Base-by-base conservation (phyloP, 2,113 vertebrate species). In the Ptilonorhynchus violaceus region DNA sequence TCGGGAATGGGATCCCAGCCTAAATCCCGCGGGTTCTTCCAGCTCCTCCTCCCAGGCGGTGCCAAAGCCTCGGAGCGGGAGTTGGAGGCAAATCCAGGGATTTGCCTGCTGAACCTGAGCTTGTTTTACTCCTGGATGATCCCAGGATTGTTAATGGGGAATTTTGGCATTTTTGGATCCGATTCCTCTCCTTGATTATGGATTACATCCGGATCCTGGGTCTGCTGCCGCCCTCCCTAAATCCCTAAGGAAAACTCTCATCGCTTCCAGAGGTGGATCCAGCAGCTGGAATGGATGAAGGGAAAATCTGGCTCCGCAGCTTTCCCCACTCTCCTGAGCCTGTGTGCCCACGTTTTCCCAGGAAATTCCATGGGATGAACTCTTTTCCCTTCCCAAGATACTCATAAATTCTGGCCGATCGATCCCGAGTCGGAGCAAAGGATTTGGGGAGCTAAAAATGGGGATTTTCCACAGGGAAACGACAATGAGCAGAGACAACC, bases 171-270 rank as follows among this genome's bases (percentile, higher is more conserved):
- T 62, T 79, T 41, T 19, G 35, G 15, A 7, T 37, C 56, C 15
- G 19, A 1, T 44, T 44, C 33, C n/a, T 66, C 39, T 37, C 47
- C 1, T 27, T 31, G 39, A 37, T 41, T 25, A 20, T 13, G 16
- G 23, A 33, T 1, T 4, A 12, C 42, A 11, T 0, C 10, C 27
- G 33, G 10, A 17, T 9, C 24, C 21, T 10, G 4, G 18, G 7
- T 70, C n/a, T 63, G 41, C 62, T 42, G 33, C 12, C 7, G 30
- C 12, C 7, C 27, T 52, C 33, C 56, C 47, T 11, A 63, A 77
- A 46, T 31, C 14, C 47, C 3, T 0, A 19, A 56, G 55, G 59
- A 62, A 66, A 81, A 52, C 52, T n/a, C 75, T 22, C 12, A 5
- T 8, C 58, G 8, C 23, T 47, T 58, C 72, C 47, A 76, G 12